Conservation (phyloP, 2,113 vertebrate species). For the Agelaius tricolor region DNA sequence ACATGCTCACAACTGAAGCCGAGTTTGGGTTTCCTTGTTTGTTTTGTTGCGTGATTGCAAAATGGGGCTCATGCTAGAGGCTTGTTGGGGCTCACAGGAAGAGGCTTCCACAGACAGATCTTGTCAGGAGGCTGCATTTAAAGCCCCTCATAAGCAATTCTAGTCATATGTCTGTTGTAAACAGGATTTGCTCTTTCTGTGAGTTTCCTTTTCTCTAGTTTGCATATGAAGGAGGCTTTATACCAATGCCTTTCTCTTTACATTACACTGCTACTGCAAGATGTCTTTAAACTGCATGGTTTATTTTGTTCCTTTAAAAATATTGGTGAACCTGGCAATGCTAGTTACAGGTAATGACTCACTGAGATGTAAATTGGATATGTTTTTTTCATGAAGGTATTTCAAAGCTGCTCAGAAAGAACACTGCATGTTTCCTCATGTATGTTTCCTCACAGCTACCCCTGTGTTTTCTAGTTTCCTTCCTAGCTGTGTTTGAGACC, state of each 20-base stretch:
- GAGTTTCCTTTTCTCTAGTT: slow-evolving; percentile 50
- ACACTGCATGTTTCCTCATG: background rate
- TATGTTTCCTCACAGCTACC: background rate
- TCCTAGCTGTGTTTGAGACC: background rate
- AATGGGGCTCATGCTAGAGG: slow-evolving; percentile 14
- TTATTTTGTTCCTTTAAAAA: slow-evolving; percentile 37
- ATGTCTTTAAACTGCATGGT: slow-evolving; percentile 13
- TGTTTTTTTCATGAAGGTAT: slow-evolving; percentile 35
- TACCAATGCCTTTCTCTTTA: slow-evolving; percentile 19
- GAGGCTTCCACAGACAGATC: background rate
- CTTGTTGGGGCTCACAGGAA: background rate
- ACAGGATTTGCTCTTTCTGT: slow-evolving; percentile 38
- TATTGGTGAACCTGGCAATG: background rate
- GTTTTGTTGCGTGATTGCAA: slow-evolving; percentile 34
- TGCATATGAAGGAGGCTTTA: background rate
- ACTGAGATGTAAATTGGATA: slow-evolving; percentile 19
- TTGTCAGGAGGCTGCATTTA: slow-evolving; percentile 14
- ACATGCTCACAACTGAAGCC: slow-evolving; percentile 18
- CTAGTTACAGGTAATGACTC: background rate
- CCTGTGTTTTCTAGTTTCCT: background rate
- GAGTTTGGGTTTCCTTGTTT: slow-evolving; percentile 49
- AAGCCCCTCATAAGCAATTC: background rate
- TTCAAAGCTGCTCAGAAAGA: slow-evolving; percentile 21
- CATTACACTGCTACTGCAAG: background rate
- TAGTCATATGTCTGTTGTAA: slow-evolving; percentile 28